Conservation (phyloP, 37 sponge, comb jelly and placozoan species). For the Axinella damicornis region DNA sequence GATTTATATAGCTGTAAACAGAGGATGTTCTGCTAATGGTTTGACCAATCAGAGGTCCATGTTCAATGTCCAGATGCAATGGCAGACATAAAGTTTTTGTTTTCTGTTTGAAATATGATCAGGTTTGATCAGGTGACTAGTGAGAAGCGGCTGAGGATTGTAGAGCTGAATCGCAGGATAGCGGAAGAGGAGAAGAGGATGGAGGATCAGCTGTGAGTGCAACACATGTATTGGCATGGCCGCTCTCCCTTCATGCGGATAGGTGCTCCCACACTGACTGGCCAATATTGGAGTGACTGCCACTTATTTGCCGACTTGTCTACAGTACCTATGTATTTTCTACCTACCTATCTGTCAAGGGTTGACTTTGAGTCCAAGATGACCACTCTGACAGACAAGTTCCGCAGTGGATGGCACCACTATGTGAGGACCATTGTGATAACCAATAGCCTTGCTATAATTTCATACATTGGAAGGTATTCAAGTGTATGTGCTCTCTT, state of each 20-base stretch:
- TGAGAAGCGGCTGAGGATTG: slow-evolving; percentile 20
- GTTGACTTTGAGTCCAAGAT: slow-evolving; percentile 34
- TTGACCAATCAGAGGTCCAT: no score
- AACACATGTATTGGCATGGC: background rate
- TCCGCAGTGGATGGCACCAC: slow-evolving; percentile 21
- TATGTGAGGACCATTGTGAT: no score
- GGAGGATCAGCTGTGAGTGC: slow-evolving; percentile 13
- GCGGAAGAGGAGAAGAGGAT: slow-evolving; percentile 19
- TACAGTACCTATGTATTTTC: background rate
- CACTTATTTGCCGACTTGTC: no score
- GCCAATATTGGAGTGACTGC: no score
- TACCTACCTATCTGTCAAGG: no score
- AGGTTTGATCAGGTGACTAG: slow-evolving; percentile 14
- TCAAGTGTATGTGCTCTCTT: no score
- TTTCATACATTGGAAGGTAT: no score
- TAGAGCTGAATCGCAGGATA: slow-evolving; percentile 25
- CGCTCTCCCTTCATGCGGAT: background rate
- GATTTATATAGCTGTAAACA: background rate
- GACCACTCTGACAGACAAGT: slow-evolving; percentile 33
- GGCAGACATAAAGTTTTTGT: background rate
- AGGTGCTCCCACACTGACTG: background rate
- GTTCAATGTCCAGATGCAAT: background rate
- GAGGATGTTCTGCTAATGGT: no score
- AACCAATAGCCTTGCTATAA: no score
- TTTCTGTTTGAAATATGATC: background rate